Conservation (phyloP, 2,113 vertebrate species). For the Hippopotamus amphibius region DNA sequence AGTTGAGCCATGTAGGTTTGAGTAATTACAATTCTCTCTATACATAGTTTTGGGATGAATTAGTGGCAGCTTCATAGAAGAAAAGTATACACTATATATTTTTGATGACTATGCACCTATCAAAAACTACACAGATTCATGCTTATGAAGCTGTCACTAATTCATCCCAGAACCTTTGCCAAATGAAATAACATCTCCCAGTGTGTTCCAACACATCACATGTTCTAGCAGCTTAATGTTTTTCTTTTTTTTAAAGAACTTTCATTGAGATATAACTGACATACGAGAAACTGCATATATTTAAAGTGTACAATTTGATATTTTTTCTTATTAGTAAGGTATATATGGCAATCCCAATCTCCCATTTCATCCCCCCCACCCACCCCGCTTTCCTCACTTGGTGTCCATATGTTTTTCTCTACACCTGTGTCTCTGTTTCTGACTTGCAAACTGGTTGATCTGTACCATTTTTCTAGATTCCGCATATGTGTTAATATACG, state of each 20-base stretch:
- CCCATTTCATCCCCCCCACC: too few relatives aligned
- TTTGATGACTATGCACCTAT: not conserved
- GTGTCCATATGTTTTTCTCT: too few relatives aligned
- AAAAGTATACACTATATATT: not conserved
- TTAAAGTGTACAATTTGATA: too few relatives aligned
- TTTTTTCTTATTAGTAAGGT: too few relatives aligned
- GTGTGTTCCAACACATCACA: not conserved
- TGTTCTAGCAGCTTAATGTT: not conserved
- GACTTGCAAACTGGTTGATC: too few relatives aligned
- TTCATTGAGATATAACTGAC: too few relatives aligned
- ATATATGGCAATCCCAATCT: too few relatives aligned
- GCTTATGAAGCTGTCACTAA: not conserved
- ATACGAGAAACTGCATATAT: too few relatives aligned
- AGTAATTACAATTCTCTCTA: not conserved
- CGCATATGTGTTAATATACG: too few relatives aligned
- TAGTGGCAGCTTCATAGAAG: not conserved
- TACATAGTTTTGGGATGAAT: not conserved
- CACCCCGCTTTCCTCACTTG: too few relatives aligned
- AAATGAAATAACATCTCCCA: not conserved
- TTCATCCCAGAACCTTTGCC: not conserved
- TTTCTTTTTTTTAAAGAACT: not conserved
- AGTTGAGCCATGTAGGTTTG: constrained; percentile 15
- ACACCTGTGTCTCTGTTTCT: too few relatives aligned
- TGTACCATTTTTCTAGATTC: too few relatives aligned
- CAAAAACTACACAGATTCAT: not conserved